These are phyloP conservation scores for Polyodon spathula DNA, from an alignment of 2,113 vertebrate genomes.

Conservation along the genomic window DNA sequence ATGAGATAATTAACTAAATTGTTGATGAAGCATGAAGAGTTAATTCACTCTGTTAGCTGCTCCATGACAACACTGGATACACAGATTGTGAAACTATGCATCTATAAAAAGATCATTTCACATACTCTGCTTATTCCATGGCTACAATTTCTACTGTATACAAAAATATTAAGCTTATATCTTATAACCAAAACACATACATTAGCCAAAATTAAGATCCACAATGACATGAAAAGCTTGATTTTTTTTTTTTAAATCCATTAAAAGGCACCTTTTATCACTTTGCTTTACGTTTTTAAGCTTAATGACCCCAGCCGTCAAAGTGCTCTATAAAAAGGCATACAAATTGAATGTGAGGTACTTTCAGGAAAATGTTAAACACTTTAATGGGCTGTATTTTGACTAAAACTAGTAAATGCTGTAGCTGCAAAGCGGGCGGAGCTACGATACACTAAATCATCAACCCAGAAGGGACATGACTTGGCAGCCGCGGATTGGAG, in stretches of 20 bases:
- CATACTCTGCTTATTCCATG: constrained; percentile 23
- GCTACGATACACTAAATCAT: no score
- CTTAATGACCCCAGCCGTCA: background rate
- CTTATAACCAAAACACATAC: background rate
- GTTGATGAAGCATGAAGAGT: constrained; percentile 99
- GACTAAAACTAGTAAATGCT: no score
- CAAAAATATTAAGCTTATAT: background rate
- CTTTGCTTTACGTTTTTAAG: background rate
- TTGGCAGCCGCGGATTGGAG: no score
- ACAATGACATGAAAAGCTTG: background rate
- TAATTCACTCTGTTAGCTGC: constrained; percentile 92
- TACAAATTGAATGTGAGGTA: no score
- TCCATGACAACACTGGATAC: constrained; percentile 94
- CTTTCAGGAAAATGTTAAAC: no score
- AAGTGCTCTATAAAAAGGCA: background rate
- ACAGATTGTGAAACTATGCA: constrained; percentile 79
- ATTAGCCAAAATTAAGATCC: background rate
- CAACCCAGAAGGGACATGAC: no score
- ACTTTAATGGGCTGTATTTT: no score
- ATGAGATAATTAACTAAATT: constrained; percentile 99
- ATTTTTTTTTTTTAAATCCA: no score
- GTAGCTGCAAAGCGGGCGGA: no score
- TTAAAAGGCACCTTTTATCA: constrained; percentile 1
- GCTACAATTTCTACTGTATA: background rate
- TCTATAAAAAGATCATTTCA: constrained; percentile 75